phyloP scores from a whole-genome alignment of 1,140 invertebrate genomes.

The Drosophila jambulina region DNA sequence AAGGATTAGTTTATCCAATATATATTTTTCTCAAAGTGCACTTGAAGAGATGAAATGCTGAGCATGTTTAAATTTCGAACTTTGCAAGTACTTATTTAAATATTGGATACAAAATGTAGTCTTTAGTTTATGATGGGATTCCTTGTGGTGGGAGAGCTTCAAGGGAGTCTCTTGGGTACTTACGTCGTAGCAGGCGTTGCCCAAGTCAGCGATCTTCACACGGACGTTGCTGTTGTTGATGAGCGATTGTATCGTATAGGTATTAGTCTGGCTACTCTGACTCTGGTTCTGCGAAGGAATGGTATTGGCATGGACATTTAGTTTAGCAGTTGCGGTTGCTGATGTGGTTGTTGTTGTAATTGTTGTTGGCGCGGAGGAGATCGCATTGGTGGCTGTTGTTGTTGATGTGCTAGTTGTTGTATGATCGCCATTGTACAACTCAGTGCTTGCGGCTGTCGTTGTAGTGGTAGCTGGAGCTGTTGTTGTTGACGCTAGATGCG shows the following conservation, averaged over 20 bases:
- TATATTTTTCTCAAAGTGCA: neutral
- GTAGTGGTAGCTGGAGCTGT: constrained; percentile 54
- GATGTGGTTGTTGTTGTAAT: constrained; percentile 42
- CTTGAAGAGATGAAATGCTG: neutral
- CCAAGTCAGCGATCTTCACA: constrained; percentile 98
- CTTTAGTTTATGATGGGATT: too few species aligned
- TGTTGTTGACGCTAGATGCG: constrained; percentile 62
- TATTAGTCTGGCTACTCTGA: constrained; percentile 77
- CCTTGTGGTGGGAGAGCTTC: too few species aligned
- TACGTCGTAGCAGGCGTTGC: constrained; percentile 98
- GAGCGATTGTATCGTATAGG: constrained; percentile 90
- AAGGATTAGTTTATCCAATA: neutral
- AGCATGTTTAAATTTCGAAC: neutral
- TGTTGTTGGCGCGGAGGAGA: constrained; percentile 47
- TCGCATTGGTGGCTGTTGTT: constrained; percentile 41
- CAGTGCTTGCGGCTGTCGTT: constrained; percentile 55
- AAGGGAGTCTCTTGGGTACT: constrained; percentile 38
- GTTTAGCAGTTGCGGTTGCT: constrained; percentile 68
- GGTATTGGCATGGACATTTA: constrained; percentile 81
- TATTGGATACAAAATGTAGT: neutral
- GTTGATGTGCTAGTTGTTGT: constrained; percentile 56
- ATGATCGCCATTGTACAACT: constrained; percentile 50
- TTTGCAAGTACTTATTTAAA: neutral
- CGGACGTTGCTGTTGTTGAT: constrained; percentile 94
- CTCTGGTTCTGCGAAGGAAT: constrained; percentile 81